phyloP scores from a whole-genome alignment of 1,140 invertebrate species.

The Brachionus koreanus region DNA sequence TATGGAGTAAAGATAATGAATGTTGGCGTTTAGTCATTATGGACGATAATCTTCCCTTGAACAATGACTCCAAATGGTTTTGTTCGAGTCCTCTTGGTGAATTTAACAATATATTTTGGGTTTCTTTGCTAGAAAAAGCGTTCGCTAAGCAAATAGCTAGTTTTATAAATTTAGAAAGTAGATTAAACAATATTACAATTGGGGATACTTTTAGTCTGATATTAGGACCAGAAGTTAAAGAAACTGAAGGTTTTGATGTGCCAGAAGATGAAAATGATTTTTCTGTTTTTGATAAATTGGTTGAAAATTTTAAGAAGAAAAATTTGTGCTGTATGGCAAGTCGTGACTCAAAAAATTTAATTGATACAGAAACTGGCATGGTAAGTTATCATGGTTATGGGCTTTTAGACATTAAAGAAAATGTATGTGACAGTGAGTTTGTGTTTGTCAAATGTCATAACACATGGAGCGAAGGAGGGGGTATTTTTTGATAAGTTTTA shows the following conservation, averaged over 20 bases:
- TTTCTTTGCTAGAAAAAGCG: background rate
- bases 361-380: background rate
- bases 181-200: background rate
- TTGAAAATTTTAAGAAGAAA: background rate
- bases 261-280: background rate
- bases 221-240: background rate
- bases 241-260: background rate
- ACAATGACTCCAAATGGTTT: background rate
- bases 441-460: slow-evolving; percentile 3
- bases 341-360: background rate
- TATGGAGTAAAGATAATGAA: background rate
- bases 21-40: background rate
- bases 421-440: background rate
- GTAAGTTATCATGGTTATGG: background rate
- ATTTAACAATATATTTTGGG: background rate
- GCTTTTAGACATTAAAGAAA: background rate
- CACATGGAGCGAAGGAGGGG: background rate
- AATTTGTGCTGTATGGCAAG: background rate
- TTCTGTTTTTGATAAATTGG: background rate
- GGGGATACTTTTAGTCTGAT: background rate
- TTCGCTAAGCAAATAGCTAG: background rate
- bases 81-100: background rate
- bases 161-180: background rate
- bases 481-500: background rate
- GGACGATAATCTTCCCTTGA: background rate